These are phyloP conservation scores for Halcyon badia DNA, from an alignment of 2,797 vertebrate species.

Conservation along the genomic window DNA sequence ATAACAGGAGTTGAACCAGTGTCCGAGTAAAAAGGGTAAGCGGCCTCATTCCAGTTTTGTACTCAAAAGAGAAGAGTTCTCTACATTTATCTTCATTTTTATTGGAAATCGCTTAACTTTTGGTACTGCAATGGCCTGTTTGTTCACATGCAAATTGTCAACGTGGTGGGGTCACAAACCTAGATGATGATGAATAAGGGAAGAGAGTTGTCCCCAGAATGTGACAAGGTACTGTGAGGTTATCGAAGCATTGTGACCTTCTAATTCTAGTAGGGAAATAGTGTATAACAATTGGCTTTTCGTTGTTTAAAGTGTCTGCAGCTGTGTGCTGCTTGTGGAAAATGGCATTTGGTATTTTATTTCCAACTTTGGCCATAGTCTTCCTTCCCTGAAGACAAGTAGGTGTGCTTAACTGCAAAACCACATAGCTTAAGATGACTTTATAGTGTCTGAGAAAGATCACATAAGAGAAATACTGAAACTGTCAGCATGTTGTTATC, in stretches of 20 bases:
- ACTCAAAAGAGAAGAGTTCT: neutral
- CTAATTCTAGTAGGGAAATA: neutral
- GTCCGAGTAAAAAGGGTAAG: neutral
- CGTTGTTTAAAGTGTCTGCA: neutral
- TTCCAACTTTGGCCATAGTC: neutral
- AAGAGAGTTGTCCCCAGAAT: neutral
- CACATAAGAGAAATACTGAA: neutral
- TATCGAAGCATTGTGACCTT: neutral
- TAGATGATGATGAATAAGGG: neutral
- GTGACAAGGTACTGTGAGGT: neutral
- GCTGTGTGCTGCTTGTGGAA: neutral
- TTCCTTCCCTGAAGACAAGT: neutral
- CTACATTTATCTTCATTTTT: rapidly evolving
- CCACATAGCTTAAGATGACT: neutral
- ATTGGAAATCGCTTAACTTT: neutral
- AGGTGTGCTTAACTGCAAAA: neutral
- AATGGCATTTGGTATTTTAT: neutral
- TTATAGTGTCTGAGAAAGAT: neutral
- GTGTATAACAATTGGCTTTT: neutral
- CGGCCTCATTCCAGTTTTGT: neutral
- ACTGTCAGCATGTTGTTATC: rapidly evolving
- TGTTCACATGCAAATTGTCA: neutral
- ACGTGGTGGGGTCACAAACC: neutral
- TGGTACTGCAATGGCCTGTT: neutral
- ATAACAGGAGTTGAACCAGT: neutral